Base-by-base conservation (phyloP, 2,113 vertebrate genomes). In the Dipodomys merriami region DNA sequence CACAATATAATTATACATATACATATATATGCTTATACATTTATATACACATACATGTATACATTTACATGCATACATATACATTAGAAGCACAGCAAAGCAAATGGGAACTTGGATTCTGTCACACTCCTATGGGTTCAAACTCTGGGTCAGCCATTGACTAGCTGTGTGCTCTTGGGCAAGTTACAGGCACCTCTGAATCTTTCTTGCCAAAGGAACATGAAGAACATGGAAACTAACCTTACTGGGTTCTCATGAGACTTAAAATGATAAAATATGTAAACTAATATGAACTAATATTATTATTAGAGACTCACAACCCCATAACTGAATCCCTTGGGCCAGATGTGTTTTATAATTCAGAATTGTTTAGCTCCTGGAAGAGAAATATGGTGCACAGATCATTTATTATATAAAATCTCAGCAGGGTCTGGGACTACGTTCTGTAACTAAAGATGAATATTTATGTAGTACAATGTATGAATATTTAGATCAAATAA, bases 401-500 rank as follows among this genome's bases (percentile, higher is more conserved):
- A 93, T 69, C 91, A 88, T 23, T 39, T 68, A 74, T 93, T 72
- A 69, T 64, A 39, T 71, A 80, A 95, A 81, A 90, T 35, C 29
- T 49, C 89, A 85, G 91, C 49, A 86, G 72, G 57, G 27, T 67
- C 76, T 82, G 65, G 22, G 57, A 30, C 74, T 88, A 13, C 35
- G 33, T 68, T 90, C 74, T 83, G 35, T 83, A 93, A 91, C 77
- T 72, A 94, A 91, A 77, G 68, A 25, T 95, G 88, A 95, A 95
- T 96, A 96, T 95, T 95, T 95, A 92, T 83, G 46, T 53, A 65
- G 33, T 72, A 78, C 93, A 89, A 92, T 69, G 19, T 49, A 91
- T 95, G 91, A 94, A 92, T 94, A 95, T 95, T 92, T 89, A 95
- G 60, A 95, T 93, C 87, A 95, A 92, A 92, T 85, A 67, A 93